A percentile compares a stretch with the other conserved stretches of the same genome.
These are phyloP conservation scores for Xiphophorus couchianus DNA, from an alignment of 2,113 vertebrate species.

Conservation along the genomic window DNA sequence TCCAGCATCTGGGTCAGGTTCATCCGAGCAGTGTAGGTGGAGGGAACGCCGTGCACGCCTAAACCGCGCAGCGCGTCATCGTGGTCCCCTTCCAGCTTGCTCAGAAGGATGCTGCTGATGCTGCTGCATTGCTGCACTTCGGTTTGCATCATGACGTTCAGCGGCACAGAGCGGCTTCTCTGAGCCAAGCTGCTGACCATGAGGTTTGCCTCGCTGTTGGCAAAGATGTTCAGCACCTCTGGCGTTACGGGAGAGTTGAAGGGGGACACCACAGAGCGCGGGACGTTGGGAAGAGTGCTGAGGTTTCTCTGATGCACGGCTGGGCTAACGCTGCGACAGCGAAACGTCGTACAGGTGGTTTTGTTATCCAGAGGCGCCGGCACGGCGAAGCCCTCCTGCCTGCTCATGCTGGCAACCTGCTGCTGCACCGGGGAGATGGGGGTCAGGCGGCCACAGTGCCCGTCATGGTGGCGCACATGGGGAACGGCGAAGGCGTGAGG, in stretches of 20 bases:
- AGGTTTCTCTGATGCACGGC: conserved; percentile 94
- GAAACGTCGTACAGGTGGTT: conserved; percentile 79
- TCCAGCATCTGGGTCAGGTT: conserved; percentile 98
- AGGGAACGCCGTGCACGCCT: conserved; percentile 90
- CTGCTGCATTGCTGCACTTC: conserved; percentile 86
- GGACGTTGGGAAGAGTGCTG: conserved; percentile 78
- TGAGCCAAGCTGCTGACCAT: conserved; percentile 90
- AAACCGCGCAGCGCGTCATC: conserved; percentile 89
- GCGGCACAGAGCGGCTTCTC: conserved; percentile 94
- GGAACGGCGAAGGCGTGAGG: conserved; percentile 96
- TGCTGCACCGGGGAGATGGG: conserved; percentile 95
- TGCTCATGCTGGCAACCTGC: conserved; percentile 83
- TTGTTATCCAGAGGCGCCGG: conserved; percentile 96
- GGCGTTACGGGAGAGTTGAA: conserved; percentile 89
- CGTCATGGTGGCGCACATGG: conserved; percentile 87
- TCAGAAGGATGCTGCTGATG: conserved; percentile 91
- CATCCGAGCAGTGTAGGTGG: conserved; percentile 96
- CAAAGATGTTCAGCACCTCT: conserved; percentile 88
- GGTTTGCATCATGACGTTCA: conserved; percentile 99
- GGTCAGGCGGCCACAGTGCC: conserved; percentile 91
- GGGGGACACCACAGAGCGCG: conserved; percentile 85
- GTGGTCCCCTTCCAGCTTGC: conserved; percentile 90
- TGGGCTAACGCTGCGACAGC: conserved; percentile 96
- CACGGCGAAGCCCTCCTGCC: conserved; percentile 96
- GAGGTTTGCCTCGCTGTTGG: conserved; percentile 83